These are phyloP conservation scores for Chionomys nivalis DNA, from an alignment of 2,113 vertebrate species.

Conservation along the genomic window DNA sequence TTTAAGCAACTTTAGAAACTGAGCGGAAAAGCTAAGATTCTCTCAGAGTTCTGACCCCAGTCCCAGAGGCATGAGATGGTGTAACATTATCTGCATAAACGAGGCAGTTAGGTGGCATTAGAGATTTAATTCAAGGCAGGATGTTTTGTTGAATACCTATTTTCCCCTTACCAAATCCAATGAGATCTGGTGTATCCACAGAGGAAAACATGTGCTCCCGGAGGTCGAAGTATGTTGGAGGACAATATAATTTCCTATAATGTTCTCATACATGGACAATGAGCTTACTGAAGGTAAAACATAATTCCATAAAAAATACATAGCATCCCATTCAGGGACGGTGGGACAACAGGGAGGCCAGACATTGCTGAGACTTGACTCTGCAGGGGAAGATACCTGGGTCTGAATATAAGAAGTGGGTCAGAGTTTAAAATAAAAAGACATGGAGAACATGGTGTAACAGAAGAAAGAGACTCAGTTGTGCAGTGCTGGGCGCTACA, in stretches of 20 bases:
- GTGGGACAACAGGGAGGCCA: background rate
- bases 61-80: background rate
- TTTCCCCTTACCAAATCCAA: background rate
- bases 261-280: too few relatives aligned
- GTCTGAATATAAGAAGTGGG: background rate
- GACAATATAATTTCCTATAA: background rate
- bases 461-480: background rate
- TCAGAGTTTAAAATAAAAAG: background rate
- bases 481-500: too few relatives aligned
- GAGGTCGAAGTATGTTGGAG: background rate
- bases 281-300: background rate
- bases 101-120: background rate
- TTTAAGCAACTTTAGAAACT: background rate
- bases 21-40: background rate
- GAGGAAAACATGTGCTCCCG: background rate
- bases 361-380: background rate
- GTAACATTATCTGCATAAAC: background rate
- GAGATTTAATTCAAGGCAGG: conserved; percentile 19
- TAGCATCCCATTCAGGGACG: background rate
- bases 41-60: background rate
- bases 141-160: background rate
- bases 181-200: background rate
- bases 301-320: background rate
- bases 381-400: background rate
- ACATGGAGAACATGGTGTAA: background rate